These are phyloP conservation scores for Menidia beryllina DNA, from an alignment of 2,113 vertebrate species.

Conservation along the genomic window DNA sequence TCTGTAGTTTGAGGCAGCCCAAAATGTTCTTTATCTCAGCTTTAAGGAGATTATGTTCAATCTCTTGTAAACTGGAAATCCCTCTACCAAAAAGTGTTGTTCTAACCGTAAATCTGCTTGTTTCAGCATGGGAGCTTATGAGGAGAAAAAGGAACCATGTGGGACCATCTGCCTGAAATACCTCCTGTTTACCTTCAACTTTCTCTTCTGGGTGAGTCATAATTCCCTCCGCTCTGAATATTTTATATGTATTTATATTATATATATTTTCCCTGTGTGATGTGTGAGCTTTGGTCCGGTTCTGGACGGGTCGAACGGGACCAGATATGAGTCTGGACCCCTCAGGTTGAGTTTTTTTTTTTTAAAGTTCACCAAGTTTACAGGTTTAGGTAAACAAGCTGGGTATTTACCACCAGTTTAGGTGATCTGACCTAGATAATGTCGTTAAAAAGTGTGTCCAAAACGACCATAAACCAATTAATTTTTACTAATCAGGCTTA, in stretches of 20 bases:
- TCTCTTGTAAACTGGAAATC: neutral
- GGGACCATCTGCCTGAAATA: constrained; percentile 98
- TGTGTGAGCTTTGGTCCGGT: too few species aligned
- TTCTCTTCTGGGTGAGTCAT: constrained; percentile 94
- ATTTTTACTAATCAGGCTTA: neutral
- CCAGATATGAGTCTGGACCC: too few species aligned
- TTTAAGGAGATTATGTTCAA: neutral
- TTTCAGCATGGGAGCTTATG: constrained; percentile 76
- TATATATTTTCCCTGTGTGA: too few species aligned
- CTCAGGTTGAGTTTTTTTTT: too few species aligned
- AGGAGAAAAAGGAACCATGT: constrained; percentile 89
- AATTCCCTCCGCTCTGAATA: neutral
- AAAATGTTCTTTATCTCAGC: neutral
- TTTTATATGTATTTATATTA: too few species aligned
- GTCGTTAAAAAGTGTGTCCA: too few species aligned
- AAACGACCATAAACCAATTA: too few species aligned
- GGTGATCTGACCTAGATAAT: neutral
- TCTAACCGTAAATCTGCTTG: constrained; percentile 11
- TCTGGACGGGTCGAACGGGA: too few species aligned
- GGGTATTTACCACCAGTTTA: neutral
- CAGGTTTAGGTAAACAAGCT: neutral
- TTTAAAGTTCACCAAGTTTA: too few species aligned
- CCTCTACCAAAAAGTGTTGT: neutral
- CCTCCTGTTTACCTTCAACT: constrained; percentile 97
- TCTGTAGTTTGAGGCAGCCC: neutral